These are phyloP conservation scores for Ctenochaetus hawaiiensis DNA, from an alignment of 2,797 vertebrate species.

Conservation along the genomic window DNA sequence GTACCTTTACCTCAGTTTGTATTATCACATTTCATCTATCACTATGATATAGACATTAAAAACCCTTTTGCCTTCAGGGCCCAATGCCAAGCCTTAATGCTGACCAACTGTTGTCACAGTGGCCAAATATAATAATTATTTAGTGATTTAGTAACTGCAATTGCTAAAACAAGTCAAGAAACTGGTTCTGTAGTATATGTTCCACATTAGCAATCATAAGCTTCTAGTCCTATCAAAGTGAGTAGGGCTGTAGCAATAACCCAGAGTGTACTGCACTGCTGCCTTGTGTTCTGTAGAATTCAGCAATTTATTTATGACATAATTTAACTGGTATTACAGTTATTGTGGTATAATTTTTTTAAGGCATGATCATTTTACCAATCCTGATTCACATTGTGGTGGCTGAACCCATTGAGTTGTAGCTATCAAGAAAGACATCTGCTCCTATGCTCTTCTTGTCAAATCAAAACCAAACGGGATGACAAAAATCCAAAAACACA, in stretches of 20 bases:
- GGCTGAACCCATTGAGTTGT: neutral
- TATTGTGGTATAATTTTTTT: slow-evolving; percentile 40
- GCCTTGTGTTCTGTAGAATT: neutral
- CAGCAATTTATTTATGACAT: neutral
- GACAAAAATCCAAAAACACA: slow-evolving; percentile 14
- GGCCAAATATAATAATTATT: neutral
- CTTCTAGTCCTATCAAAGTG: neutral
- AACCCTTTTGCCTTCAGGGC: too few relatives aligned
- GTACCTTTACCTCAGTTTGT: too few relatives aligned
- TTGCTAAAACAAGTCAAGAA: neutral
- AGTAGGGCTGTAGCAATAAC: neutral
- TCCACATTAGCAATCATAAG: neutral
- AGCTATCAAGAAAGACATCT: neutral
- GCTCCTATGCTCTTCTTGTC: neutral
- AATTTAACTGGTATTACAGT: neutral
- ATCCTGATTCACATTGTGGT: slow-evolving; percentile 6
- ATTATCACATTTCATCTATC: too few relatives aligned
- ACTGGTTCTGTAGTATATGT: too few relatives aligned
- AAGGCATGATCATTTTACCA: slow-evolving; percentile 4
- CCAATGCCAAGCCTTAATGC: neutral
- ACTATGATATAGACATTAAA: too few relatives aligned
- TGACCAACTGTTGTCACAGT: neutral
- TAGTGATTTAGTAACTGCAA: neutral
- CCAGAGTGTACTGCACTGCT: neutral
- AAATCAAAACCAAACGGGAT: slow-evolving; percentile 20